Evolutionary conservation across 2,888 invertebrate genomes (phyloP), one percentile per base, ranked within the genome.

Genomic region (Agrotis exclamationis): DNA sequence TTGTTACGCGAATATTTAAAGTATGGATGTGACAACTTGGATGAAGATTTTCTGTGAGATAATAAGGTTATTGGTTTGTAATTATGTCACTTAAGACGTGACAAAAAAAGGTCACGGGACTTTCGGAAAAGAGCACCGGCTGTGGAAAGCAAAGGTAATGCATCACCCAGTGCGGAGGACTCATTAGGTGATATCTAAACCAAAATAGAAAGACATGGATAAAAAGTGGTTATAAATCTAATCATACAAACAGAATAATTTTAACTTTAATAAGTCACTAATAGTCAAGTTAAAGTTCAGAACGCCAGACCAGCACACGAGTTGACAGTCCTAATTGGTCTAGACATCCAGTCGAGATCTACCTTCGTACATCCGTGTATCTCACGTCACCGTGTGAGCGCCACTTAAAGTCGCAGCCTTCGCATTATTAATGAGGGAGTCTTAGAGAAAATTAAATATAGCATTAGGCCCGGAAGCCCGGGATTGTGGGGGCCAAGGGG

Each of bases 371-470:
- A 92, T 95, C 93, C 90, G 71, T 83, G 86, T 85, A 87, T 82
- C 89, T 88, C 91, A 85, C 91, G 87, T 88, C 90, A 90, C 88
- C 95, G 95, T 95, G 93, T 94, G 94, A 94, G 95, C 96, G 95
- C 94, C 96, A 95, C 96, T 96, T 96, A 93, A 95, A 96, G 96
- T 96, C 94, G 94, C 93, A 94, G 92, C 93, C 93, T 94, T 93
- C 95, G 93, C 93, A 95, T 95, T 96, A 96, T 96, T 96, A 96
- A 96, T 96, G 96, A 96, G 95, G 91, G 95, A 95, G 96, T 94
- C 96, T 96, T 96, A 95, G 95, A 95, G 95, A 96, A 96, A 96
- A 96, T 96, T 96, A 96, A 96, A 96, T 96, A 96, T 96, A 96
- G 96, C 96, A 96, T 96, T 96, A 96, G 96, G 94, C 94, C 92